Evolutionary conservation across 1,140 invertebrate species (phyloP).

Genomic region (Uloborus diversus): DNA sequence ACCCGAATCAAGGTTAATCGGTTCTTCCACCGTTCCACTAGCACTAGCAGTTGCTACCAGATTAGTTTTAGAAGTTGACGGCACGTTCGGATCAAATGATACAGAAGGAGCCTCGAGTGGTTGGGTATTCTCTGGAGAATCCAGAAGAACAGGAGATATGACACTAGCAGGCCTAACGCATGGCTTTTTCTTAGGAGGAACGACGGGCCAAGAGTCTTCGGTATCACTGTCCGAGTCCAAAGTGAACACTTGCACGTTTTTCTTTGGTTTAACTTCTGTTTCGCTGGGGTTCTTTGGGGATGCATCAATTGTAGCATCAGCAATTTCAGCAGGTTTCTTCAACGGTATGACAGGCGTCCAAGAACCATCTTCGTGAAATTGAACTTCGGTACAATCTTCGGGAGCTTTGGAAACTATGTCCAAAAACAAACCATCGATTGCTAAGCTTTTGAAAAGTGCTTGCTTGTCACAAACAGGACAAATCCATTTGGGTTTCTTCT

Average conservation of each 20-base stretch:
- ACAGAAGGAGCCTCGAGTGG: background rate
- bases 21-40: background rate
- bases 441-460: conserved; percentile 86
- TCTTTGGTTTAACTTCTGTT: conserved; percentile 8
- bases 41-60: background rate
- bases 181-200: conserved; percentile 12
- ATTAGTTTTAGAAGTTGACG: conserved; percentile 6
- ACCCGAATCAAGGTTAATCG: background rate
- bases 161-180: background rate
- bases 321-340: conserved; percentile 62
- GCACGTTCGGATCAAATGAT: background rate
- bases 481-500: conserved; percentile 96
- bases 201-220: conserved; percentile 4
- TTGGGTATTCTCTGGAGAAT: background rate
- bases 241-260: conserved; percentile 16
- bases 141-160: conserved; percentile 12
- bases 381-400: conserved; percentile 74
- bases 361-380: conserved; percentile 87
- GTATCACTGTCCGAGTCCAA: conserved; percentile 41
- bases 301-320: conserved; percentile 12
- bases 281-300: background rate
- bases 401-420: conserved; percentile 59
- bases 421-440: conserved; percentile 78
- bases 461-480: conserved; percentile 96
- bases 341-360: conserved; percentile 77